A percentile compares a stretch with the other conserved stretches of the same genome.
Evolutionary conservation across 1,140 invertebrate species (phyloP).

Genomic region (Brachionus rotundiformis): DNA sequence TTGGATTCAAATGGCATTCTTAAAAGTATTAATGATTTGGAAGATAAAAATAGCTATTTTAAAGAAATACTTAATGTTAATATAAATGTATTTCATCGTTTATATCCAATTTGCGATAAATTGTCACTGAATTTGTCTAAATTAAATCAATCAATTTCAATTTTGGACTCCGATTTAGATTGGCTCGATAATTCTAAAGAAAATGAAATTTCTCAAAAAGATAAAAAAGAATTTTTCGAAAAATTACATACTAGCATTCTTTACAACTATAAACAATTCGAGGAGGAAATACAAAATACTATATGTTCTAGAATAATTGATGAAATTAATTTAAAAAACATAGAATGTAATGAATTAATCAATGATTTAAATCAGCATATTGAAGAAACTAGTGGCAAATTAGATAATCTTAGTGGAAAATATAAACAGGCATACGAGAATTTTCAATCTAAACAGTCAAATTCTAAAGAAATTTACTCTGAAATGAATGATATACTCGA

Average conservation of each 20-base stretch:
- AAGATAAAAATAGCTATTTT: neutral
- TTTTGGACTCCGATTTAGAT: neutral
- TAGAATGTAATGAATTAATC: neutral
- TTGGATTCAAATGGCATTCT: neutral
- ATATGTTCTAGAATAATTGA: neutral
- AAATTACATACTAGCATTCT: neutral
- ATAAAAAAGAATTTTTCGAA: neutral
- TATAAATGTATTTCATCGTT: slow-evolving; percentile 15
- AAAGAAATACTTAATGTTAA: neutral
- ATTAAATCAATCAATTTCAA: slow-evolving; percentile 9
- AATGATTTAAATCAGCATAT: neutral
- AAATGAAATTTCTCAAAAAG: neutral
- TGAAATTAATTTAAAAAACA: neutral
- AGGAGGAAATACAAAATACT: neutral
- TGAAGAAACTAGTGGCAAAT: neutral
- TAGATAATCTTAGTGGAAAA: neutral
- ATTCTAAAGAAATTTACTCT: neutral
- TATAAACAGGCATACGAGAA: neutral
- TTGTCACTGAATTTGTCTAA: neutral
- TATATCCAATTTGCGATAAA: slow-evolving; percentile 7
- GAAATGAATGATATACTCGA: slow-evolving; percentile 34
- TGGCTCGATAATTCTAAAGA: neutral
- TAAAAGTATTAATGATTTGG: neutral
- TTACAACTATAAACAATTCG: neutral
- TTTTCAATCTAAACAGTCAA: neutral